phyloP scores from a whole-genome alignment of 2,888 invertebrate species.

The Limnephilus marmoratus region DNA sequence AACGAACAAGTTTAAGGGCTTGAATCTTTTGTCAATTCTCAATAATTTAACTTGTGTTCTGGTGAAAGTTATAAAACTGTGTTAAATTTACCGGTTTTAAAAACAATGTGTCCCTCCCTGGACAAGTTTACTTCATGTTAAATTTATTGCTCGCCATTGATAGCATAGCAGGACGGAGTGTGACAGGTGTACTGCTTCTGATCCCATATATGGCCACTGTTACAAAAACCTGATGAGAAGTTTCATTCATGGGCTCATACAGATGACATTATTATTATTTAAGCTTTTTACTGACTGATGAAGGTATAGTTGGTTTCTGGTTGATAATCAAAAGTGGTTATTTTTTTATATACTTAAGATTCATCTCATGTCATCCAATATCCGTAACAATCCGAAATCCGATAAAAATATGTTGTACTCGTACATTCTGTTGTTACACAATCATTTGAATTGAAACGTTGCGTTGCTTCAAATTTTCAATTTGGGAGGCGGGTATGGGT shows the following conservation, averaged over 20 bases:
- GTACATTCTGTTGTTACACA: neutral
- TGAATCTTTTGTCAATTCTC: neutral
- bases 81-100: neutral
- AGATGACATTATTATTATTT: neutral
- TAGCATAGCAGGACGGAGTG: neutral
- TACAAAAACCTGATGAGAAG: neutral
- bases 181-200: neutral
- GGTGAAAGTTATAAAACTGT: neutral
- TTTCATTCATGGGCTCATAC: neutral
- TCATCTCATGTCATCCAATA: neutral
- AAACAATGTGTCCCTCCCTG: neutral
- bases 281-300: neutral
- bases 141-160: neutral
- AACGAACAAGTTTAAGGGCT: neutral
- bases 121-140: neutral
- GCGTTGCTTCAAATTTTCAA: no score
- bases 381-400: no score
- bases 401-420: no score
- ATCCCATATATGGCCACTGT: neutral
- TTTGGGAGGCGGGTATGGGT: no score
- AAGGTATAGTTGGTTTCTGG: neutral
- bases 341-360: no score
- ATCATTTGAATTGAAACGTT: no score
- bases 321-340: neutral
- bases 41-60: neutral